phyloP scores from a whole-genome alignment of 2,888 invertebrate genomes.

The Microctonus brassicae region DNA sequence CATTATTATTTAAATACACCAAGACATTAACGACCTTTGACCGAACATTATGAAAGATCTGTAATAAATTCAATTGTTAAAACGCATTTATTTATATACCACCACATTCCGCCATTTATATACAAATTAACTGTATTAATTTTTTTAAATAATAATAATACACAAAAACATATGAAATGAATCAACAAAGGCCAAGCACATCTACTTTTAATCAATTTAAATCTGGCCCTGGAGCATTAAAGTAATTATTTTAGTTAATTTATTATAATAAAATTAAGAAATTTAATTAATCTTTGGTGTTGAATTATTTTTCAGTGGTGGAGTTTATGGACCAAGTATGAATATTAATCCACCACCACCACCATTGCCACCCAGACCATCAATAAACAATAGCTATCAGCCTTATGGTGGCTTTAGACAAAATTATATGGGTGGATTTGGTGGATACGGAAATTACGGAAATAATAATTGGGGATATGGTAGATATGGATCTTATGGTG shows the following conservation, averaged over 20 bases:
- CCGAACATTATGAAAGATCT: background rate
- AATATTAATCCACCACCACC: constrained; percentile 52
- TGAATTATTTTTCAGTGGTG: constrained; percentile 19
- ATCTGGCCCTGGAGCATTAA: constrained; percentile 51
- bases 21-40: background rate
- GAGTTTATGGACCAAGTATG: constrained; percentile 9
- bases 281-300: too few relatives aligned
- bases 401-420: constrained; percentile 50
- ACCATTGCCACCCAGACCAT: constrained; percentile 61
- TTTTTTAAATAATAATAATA: background rate
- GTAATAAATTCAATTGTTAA: background rate
- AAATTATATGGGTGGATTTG: constrained; percentile 43
- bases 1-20: too few relatives aligned
- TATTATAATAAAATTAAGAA: constrained; percentile 6
- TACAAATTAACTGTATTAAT: background rate
- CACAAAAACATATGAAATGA: constrained; percentile 26
- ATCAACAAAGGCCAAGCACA: constrained; percentile 49
- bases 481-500: constrained; percentile 58
- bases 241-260: constrained; percentile 46
- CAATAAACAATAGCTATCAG: constrained; percentile 46
- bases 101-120: background rate
- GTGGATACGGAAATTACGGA: constrained; percentile 59
- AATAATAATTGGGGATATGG: constrained; percentile 58
- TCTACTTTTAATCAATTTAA: constrained; percentile 53
- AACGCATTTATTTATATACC: background rate